phyloP scores from a whole-genome alignment of 2,797 vertebrate genomes.

The Enteromius treurensis region DNA sequence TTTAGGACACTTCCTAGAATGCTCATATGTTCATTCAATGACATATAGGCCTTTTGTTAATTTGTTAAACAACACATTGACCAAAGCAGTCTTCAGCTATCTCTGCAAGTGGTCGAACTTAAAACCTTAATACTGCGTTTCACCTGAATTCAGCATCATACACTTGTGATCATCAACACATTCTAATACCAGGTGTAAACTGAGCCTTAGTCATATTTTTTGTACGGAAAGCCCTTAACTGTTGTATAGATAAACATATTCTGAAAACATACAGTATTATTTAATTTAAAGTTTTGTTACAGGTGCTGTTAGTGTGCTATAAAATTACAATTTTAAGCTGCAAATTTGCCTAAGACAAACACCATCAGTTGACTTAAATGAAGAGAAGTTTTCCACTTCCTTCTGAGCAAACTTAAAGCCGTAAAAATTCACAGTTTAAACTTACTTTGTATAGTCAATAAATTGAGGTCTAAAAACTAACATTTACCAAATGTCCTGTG shows the following conservation, averaged over 20 bases:
- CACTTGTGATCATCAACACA: not conserved
- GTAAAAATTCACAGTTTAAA: not conserved
- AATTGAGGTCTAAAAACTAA: not conserved
- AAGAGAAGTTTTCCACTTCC: not conserved
- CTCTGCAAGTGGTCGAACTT: not conserved
- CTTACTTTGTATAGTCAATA: conserved; percentile 1
- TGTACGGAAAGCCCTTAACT: not conserved
- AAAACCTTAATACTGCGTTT: not conserved
- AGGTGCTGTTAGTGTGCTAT: not conserved
- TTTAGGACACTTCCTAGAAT: not conserved
- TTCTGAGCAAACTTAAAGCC: not conserved
- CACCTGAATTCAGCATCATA: not conserved
- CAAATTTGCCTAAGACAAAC: not conserved
- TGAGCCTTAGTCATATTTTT: not conserved
- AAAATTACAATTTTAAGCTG: not conserved
- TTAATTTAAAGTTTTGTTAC: not conserved
- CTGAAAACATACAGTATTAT: not conserved
- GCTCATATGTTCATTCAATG: not conserved
- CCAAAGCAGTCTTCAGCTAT: not conserved
- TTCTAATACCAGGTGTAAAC: not conserved
- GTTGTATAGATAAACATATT: not conserved
- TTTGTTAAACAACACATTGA: not conserved
- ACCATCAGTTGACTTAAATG: conserved; percentile 65
- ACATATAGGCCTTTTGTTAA: not conserved
- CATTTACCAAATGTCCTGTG: not conserved